phyloP scores from a whole-genome alignment of 2,113 vertebrate species.

The Campylomormyrus numenius region DNA sequence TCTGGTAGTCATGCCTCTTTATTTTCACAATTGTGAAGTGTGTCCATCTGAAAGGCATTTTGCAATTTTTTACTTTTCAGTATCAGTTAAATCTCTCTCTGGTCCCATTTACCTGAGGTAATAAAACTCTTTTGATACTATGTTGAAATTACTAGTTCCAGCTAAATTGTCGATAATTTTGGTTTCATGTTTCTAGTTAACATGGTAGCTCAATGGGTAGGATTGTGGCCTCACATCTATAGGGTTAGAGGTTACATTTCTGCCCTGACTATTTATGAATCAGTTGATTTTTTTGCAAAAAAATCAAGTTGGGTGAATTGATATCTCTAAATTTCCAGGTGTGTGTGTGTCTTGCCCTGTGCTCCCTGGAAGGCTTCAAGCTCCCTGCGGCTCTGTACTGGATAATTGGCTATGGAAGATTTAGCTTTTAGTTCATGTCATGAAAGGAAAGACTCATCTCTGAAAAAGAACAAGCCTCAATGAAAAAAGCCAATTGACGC shows the following conservation, averaged over 20 bases:
- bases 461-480: neutral
- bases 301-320: neutral
- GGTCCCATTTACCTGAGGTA: neutral
- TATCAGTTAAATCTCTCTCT: neutral
- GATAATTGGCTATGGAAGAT: neutral
- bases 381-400: neutral
- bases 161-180: neutral
- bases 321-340: neutral
- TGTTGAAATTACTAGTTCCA: neutral
- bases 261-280: neutral
- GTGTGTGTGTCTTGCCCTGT: neutral
- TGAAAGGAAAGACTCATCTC: neutral
- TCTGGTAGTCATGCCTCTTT: neutral
- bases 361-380: neutral
- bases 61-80: neutral
- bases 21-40: neutral
- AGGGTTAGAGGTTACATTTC: neutral
- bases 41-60: neutral
- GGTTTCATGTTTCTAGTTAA: neutral
- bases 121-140: neutral
- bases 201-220: neutral
- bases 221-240: neutral
- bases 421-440: neutral
- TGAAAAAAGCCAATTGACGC: neutral
- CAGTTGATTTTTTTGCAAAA: neutral